Conservation (phyloP, 2,113 vertebrate genomes). For the Pungitius pungitius region DNA sequence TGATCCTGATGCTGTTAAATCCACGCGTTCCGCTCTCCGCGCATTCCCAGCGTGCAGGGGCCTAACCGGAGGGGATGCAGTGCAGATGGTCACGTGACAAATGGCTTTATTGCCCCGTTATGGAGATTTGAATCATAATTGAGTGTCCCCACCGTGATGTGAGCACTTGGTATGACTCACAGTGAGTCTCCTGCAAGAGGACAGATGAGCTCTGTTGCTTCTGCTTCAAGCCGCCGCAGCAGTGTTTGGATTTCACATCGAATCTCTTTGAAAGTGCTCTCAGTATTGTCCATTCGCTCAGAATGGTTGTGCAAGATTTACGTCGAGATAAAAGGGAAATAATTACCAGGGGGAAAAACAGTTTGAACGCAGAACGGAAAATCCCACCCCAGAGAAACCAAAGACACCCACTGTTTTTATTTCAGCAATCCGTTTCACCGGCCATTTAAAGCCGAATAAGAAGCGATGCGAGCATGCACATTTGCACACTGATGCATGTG, state of each 20-base stretch:
- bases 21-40: slow-evolving; percentile 63
- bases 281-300: not conserved
- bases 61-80: slow-evolving; percentile 61
- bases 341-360: slow-evolving; percentile 7
- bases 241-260: slow-evolving; percentile 54
- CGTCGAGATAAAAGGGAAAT: slow-evolving; percentile 13
- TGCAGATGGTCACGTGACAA: slow-evolving; percentile 78
- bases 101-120: slow-evolving; percentile 75
- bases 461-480: slow-evolving; percentile 64
- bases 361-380: slow-evolving; percentile 8
- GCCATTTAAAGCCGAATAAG: slow-evolving; percentile 46
- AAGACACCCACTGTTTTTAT: not conserved
- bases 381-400: not conserved
- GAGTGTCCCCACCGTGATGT: slow-evolving; percentile 74
- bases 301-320: slow-evolving; percentile 30
- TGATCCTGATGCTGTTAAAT: slow-evolving; percentile 65
- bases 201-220: slow-evolving; percentile 73
- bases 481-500: slow-evolving; percentile 74
- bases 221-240: slow-evolving; percentile 52
- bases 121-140: slow-evolving; percentile 80
- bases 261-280: slow-evolving; percentile 44
- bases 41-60: slow-evolving; percentile 43
- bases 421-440: slow-evolving; percentile 28
- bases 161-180: slow-evolving; percentile 72
- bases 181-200: slow-evolving; percentile 69